Conservation (phyloP, 2,888 invertebrate genomes). For the Erpobdella octoculata region DNA sequence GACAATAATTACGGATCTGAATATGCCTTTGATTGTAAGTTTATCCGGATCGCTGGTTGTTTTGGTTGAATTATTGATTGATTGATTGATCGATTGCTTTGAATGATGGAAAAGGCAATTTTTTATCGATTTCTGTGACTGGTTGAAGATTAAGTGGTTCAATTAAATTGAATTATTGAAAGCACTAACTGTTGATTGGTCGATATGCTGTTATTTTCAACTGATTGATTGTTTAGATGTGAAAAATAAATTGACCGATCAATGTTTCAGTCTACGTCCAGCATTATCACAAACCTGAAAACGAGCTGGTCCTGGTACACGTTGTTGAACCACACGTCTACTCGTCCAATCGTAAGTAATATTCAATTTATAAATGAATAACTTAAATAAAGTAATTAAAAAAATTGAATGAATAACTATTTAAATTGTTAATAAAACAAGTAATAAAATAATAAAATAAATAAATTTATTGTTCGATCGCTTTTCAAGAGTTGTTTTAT, state of each 20-base stretch:
- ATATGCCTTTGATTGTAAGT: constrained; percentile 13
- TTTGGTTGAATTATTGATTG: not conserved
- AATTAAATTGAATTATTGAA: not conserved
- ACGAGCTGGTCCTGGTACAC: constrained; percentile 10
- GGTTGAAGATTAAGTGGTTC: not conserved
- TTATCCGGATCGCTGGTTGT: too few relatives aligned
- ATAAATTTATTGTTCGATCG: too few relatives aligned
- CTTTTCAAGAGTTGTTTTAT: too few relatives aligned
- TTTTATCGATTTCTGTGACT: too few relatives aligned
- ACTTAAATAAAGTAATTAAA: too few relatives aligned
- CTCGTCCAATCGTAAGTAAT: constrained; percentile 1
- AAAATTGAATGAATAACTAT: too few relatives aligned
- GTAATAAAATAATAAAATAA: too few relatives aligned
- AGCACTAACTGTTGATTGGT: too few relatives aligned
- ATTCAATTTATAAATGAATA: not conserved
- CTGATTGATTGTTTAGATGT: too few relatives aligned
- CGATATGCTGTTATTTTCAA: too few relatives aligned
- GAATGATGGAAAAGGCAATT: too few relatives aligned
- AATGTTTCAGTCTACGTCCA: constrained; percentile 12
- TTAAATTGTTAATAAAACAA: too few relatives aligned
- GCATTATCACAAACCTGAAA: constrained; percentile 7
- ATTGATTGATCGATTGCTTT: not conserved
- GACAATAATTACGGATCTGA: constrained; percentile 3
- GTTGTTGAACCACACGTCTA: constrained; percentile 10
- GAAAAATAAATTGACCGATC: not conserved